Conservation (phyloP, 2,797 vertebrate genomes). For the Crenuchus spilurus region DNA sequence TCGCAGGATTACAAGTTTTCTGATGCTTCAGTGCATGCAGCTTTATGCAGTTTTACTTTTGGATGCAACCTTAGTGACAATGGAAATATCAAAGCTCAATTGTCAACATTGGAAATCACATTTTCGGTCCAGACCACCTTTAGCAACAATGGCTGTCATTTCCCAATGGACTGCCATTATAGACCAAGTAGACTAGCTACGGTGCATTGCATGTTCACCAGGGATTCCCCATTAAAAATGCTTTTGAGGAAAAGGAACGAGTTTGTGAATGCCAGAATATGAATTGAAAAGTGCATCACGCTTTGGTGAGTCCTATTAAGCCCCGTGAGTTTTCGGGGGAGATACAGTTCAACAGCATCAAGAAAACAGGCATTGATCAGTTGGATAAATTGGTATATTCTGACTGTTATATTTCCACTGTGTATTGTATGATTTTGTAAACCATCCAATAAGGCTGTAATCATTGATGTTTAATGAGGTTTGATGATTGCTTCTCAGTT, state of each 20-base stretch:
- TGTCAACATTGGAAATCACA: slow-evolving; percentile 2
- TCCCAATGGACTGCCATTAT: background rate
- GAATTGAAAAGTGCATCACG: background rate
- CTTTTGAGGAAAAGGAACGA: background rate
- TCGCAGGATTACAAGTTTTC: background rate
- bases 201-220: background rate
- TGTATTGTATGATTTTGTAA: background rate
- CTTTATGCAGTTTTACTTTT: background rate
- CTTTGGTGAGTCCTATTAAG: background rate
- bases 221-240: background rate
- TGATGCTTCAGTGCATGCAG: background rate
- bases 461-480: background rate
- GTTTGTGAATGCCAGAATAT: background rate
- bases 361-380: too few species aligned
- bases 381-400: too few species aligned
- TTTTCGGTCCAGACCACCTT: background rate
- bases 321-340: background rate
- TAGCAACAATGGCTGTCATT: background rate
- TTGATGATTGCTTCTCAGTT: background rate
- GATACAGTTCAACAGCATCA: background rate
- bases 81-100: background rate
- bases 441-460: background rate
- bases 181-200: background rate
- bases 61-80: background rate
- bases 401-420: background rate